phyloP scores from a whole-genome alignment of 92 coral and sea anemone species.

The Actinostola sp. region DNA sequence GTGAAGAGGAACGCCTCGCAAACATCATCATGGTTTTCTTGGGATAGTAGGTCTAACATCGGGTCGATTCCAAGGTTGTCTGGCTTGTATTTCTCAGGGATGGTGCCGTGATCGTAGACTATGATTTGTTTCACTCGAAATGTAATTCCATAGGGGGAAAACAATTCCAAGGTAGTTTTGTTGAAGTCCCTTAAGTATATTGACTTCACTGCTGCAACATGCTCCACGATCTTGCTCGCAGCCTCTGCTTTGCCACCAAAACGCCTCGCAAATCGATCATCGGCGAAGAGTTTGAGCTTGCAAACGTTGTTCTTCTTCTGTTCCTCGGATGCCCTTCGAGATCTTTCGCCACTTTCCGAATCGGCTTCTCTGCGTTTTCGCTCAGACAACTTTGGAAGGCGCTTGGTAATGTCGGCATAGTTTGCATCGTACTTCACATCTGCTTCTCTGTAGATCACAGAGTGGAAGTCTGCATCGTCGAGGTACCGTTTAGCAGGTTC shows the following conservation, averaged over 20 bases:
- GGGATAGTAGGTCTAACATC: constrained; percentile 73
- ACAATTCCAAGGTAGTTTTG: constrained; percentile 36
- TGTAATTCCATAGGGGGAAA: constrained; percentile 67
- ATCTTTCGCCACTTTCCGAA: neutral
- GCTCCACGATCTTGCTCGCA: constrained; percentile 74
- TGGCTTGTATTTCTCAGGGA: constrained; percentile 62
- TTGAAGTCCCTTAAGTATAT: constrained; percentile 77
- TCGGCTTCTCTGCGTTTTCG: constrained; percentile 32
- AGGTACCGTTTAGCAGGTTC: constrained; percentile 87
- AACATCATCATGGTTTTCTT: constrained; percentile 53
- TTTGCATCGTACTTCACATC: constrained; percentile 72
- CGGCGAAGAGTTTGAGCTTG: constrained; percentile 81
- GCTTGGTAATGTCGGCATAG: constrained; percentile 52
- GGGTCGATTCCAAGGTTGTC: constrained; percentile 88
- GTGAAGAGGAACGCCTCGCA: constrained; percentile 97
- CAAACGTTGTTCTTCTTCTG: constrained; percentile 61
- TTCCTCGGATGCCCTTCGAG: constrained; percentile 51
- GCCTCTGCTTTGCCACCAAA: constrained; percentile 80
- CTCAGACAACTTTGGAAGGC: constrained; percentile 37
- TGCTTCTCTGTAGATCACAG: constrained; percentile 84
- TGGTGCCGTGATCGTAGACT: constrained; percentile 56
- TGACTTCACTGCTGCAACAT: constrained; percentile 78
- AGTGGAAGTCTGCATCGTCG: constrained; percentile 77
- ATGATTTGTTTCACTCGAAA: constrained; percentile 77
- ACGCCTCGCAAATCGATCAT: constrained; percentile 67